Evolutionary conservation across 2,888 invertebrate species (phyloP).

Genomic region (Nomada goodeniana): DNA sequence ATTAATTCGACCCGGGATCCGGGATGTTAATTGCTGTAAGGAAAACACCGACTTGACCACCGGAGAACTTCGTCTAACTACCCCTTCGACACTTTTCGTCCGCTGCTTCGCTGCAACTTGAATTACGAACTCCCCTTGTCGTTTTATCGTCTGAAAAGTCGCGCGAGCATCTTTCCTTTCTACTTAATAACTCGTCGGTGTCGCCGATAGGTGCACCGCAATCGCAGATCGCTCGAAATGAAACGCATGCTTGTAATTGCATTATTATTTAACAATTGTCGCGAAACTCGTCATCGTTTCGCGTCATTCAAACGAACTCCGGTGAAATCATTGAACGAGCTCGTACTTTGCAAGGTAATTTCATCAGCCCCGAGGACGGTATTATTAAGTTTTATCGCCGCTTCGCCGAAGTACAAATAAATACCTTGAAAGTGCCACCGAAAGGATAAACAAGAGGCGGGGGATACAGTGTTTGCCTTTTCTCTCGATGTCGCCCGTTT

Average conservation of each 20-base stretch:
- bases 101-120: neutral
- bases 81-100: neutral
- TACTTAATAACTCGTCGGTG: too few relatives aligned
- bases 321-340: constrained; percentile 3
- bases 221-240: neutral
- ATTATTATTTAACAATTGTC: neutral
- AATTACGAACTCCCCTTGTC: neutral
- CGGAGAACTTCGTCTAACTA: neutral
- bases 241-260: neutral
- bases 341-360: too few relatives aligned
- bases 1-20: constrained; percentile 30
- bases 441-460: constrained; percentile 86
- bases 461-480: constrained; percentile 73
- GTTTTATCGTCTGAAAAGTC: neutral
- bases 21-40: constrained; percentile 15
- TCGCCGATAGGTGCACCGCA: neutral
- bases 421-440: constrained; percentile 86
- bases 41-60: neutral
- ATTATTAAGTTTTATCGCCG: constrained; percentile 8
- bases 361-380: neutral
- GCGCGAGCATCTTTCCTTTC: neutral
- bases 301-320: neutral
- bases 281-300: neutral
- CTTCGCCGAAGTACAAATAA: constrained; percentile 8
- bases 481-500: constrained; percentile 4